Evolutionary conservation across 37 sponge, comb jelly and placozoan genomes (phyloP).

Genomic region (Haliclona indistincta): DNA sequence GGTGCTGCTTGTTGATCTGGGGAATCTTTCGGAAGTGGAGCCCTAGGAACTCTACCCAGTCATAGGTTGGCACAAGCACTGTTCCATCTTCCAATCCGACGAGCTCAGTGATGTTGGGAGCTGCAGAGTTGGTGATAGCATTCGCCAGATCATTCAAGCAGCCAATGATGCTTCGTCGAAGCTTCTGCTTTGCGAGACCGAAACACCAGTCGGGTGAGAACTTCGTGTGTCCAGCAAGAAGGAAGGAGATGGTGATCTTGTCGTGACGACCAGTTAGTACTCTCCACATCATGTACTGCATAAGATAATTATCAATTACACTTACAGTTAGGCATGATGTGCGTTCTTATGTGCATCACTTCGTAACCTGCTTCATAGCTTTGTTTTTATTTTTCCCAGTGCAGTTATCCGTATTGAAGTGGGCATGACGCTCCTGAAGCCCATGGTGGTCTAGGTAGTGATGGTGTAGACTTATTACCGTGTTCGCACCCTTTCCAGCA

Average conservation of each 20-base stretch:
- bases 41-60: background rate
- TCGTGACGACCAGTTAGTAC: constrained; percentile 10
- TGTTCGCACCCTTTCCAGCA: constrained; percentile 32
- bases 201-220: constrained; percentile 46
- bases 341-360: too few relatives aligned
- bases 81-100: constrained; percentile 14
- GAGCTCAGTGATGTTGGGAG: constrained; percentile 30
- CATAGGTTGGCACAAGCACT: background rate
- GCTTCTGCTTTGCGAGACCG: constrained; percentile 14
- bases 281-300: constrained; percentile 3
- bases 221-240: constrained; percentile 38
- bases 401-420: constrained; percentile 27
- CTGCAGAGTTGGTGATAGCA: constrained; percentile 11
- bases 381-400: constrained; percentile 33
- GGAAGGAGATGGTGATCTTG: constrained; percentile 10
- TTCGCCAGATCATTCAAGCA: constrained; percentile 29
- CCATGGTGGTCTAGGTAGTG: constrained; percentile 19
- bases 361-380: background rate
- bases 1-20: too few relatives aligned
- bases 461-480: constrained; percentile 17
- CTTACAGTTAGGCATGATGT: too few relatives aligned
- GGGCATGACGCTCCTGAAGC: background rate
- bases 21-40: background rate
- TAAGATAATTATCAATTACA: too few relatives aligned
- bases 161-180: constrained; percentile 6